Evolutionary conservation across 2,797 vertebrate species (phyloP).

Genomic region (Glyptemys insculpta): DNA sequence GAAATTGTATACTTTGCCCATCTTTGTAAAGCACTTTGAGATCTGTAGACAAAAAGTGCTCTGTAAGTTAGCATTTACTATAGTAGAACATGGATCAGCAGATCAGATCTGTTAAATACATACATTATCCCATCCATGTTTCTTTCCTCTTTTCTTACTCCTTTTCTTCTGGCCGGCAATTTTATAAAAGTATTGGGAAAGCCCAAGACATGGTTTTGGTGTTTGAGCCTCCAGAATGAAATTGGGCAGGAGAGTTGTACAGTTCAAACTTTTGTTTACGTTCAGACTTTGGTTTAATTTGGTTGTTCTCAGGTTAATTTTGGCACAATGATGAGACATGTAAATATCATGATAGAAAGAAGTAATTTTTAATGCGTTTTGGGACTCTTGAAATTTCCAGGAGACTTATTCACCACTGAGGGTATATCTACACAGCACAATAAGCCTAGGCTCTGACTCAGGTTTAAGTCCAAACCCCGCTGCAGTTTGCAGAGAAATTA

Average conservation of each 20-base stretch:
- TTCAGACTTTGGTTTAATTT: background rate
- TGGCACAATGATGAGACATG: background rate
- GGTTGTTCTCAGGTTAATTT: background rate
- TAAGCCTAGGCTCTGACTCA: background rate
- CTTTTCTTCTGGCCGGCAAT: background rate
- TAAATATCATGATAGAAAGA: background rate
- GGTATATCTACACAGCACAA: background rate
- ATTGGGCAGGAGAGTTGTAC: background rate
- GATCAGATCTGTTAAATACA: background rate
- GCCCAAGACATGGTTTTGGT: background rate
- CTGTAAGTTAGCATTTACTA: background rate
- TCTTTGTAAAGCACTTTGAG: background rate
- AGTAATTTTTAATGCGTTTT: background rate
- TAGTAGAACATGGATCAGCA: background rate
- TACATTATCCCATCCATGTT: background rate
- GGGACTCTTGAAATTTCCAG: background rate
- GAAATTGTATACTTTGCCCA: background rate
- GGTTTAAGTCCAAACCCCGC: background rate
- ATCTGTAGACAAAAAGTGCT: background rate
- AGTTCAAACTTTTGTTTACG: background rate
- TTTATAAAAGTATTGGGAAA: background rate
- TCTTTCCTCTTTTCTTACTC: background rate
- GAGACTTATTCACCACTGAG: background rate
- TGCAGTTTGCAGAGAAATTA: background rate
- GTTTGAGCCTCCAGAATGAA: background rate